phyloP scores from a whole-genome alignment of 2,113 vertebrate genomes.

The Mustelus asterias region DNA sequence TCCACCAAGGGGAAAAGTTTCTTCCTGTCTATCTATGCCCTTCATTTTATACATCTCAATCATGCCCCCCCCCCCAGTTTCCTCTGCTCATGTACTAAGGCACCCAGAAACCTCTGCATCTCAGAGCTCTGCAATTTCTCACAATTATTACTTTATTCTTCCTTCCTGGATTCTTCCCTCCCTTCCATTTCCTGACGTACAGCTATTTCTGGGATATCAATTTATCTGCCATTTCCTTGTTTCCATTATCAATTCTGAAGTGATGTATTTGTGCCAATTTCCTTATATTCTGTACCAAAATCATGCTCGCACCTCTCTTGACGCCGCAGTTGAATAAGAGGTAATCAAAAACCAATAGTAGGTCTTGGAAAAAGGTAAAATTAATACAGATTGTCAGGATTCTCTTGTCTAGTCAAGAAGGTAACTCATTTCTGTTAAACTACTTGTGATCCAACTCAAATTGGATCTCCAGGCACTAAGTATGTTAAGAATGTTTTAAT shows the following conservation, averaged over 20 bases:
- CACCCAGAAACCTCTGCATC: too few relatives aligned
- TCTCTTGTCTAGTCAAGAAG: neutral
- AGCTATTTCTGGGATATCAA: too few relatives aligned
- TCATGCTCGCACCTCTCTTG: neutral
- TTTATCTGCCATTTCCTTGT: too few relatives aligned
- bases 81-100: too few relatives aligned
- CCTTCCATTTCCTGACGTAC: too few relatives aligned
- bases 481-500: neutral
- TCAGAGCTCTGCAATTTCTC: too few relatives aligned
- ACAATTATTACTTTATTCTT: too few relatives aligned
- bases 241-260: neutral
- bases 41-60: too few relatives aligned
- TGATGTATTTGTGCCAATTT: neutral
- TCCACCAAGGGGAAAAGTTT: too few relatives aligned
- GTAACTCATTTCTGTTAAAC: conserved; percentile 10
- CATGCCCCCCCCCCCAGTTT: too few relatives aligned
- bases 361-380: neutral
- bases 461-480: neutral
- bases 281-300: neutral
- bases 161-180: too few relatives aligned
- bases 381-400: neutral
- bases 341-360: neutral
- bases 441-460: neutral
- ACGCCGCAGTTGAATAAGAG: neutral
- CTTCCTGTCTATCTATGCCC: too few relatives aligned